Evolutionary conservation across 2,888 invertebrate genomes (phyloP), one percentile per base, ranked within the genome.

Genomic region (Caenorhabditis doughertyi): DNA sequence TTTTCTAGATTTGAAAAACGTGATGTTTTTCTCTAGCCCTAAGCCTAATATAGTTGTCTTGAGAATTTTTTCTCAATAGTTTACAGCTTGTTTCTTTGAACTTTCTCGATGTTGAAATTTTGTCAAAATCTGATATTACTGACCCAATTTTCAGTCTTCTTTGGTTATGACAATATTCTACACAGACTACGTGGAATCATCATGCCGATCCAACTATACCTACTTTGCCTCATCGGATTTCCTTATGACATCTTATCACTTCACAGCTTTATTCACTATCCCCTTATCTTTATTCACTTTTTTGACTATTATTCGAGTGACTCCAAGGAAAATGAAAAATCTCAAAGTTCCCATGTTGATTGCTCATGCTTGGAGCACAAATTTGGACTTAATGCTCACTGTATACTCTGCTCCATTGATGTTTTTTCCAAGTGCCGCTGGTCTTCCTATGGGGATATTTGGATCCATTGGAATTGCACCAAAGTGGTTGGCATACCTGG

Each of bases 391-490:
- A 5, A 27, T 72, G 29, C 21, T 72, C 13, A 62, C 62, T 4
- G 42, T 72, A 0, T 21, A n/a, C 16, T 11, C 25, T 8, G 29
- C 47, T 11, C 72, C 72, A 3, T 42, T 53, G 7, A 25, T 51
- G 42, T 62, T 62, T 39, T 72, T 42, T 11, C 72, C 72, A 23
- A 62, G 42, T 72, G 68, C 68, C 16, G 9, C 71, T 35, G 58
- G 71, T 4, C 8, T 49, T 0, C 13, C 32, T 3, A 7, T 49
- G n/a, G 58, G 58, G 18, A 1, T 49, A 1, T 49, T 71, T n/a
- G 23, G 35, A 0, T 32, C 21, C 0, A 9, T 44, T 8, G 42
- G 25, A 11, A 27, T 64, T 8, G 21, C 32, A 2, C 13, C 67
- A 3, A 80, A 47, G 51, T 67, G 42, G 53, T 39, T 58, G 21